Conservation (phyloP, 1,140 invertebrate species). For the Acromyrmex heyeri region DNA sequence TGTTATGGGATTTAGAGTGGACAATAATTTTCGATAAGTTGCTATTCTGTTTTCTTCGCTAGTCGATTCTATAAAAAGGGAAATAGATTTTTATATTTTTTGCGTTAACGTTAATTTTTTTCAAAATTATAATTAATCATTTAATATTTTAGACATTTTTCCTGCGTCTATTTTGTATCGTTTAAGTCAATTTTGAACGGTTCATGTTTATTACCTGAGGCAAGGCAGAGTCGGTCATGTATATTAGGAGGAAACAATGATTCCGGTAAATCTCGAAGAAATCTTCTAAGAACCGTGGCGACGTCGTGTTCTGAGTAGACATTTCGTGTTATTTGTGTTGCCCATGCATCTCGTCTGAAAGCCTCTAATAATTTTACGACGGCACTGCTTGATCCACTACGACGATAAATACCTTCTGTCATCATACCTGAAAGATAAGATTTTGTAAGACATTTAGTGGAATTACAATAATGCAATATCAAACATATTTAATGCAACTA, state of each 20-base stretch:
- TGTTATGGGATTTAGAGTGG: conserved; percentile 90
- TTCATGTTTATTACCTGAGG: conserved; percentile 52
- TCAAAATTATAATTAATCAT: not conserved
- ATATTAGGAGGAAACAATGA: conserved; percentile 89
- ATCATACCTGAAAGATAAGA: conserved; percentile 89
- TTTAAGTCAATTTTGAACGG: not conserved
- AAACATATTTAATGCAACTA: not conserved
- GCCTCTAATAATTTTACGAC: conserved; percentile 91
- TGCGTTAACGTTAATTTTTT: not conserved
- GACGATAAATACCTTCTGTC: conserved; percentile 94
- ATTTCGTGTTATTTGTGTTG: conserved; percentile 91
- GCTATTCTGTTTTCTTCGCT: conserved; percentile 87
- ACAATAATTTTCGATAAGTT: conserved; percentile 89
- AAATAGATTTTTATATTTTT: not conserved
- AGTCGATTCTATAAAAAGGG: conserved; percentile 84
- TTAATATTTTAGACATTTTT: not conserved
- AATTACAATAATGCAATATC: not conserved
- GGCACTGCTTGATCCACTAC: conserved; percentile 92
- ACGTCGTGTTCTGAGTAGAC: conserved; percentile 95
- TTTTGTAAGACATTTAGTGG: not conserved
- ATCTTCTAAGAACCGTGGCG: conserved; percentile 93
- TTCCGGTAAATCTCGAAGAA: conserved; percentile 93
- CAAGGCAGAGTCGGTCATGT: conserved; percentile 87
- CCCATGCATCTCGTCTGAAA: conserved; percentile 93
- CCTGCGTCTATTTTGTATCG: not conserved